Evolutionary conservation across 2,888 invertebrate genomes (phyloP).

Genomic region (Sicus ferrugineus): DNA sequence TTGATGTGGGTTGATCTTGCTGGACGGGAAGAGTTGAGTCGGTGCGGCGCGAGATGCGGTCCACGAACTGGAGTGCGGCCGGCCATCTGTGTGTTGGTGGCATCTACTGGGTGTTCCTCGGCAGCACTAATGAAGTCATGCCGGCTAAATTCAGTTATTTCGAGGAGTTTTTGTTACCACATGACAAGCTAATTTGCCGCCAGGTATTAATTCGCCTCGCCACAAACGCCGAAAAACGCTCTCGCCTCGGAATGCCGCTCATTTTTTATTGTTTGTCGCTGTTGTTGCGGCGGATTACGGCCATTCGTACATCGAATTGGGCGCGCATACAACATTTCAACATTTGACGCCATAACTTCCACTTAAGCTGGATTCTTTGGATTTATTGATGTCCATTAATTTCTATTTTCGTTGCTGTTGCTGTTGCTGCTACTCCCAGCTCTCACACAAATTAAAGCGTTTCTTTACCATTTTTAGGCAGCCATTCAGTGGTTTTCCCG

Average conservation of each 20-base stretch:
- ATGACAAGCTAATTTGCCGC: conserved; percentile 35
- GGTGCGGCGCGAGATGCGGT: no score
- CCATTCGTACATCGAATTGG: conserved; percentile 5
- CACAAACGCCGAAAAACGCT: no score
- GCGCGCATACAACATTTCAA: background rate
- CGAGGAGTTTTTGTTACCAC: conserved; percentile 25
- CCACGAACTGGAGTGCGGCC: background rate
- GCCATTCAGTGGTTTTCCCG: background rate
- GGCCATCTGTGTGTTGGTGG: conserved; percentile 14
- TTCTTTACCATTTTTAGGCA: background rate
- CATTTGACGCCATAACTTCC: conserved; percentile 29
- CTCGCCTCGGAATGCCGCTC: conserved; percentile 7
- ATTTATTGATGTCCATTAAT: conserved; percentile 40
- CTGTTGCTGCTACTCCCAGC: conserved; percentile 19
- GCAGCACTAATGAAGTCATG: conserved; percentile 36
- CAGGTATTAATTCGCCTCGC: no score
- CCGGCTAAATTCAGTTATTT: background rate
- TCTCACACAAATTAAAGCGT: conserved; percentile 14
- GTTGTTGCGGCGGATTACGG: background rate
- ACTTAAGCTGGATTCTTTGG: conserved; percentile 20
- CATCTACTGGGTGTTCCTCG: conserved; percentile 38
- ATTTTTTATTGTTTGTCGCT: conserved; percentile 12
- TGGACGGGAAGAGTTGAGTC: conserved; percentile 12
- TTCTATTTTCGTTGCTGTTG: conserved; percentile 19
- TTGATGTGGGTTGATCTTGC: conserved; percentile 14